phyloP scores from a whole-genome alignment of 1,140 invertebrate species.

The Teleopsis dalmanni region DNA sequence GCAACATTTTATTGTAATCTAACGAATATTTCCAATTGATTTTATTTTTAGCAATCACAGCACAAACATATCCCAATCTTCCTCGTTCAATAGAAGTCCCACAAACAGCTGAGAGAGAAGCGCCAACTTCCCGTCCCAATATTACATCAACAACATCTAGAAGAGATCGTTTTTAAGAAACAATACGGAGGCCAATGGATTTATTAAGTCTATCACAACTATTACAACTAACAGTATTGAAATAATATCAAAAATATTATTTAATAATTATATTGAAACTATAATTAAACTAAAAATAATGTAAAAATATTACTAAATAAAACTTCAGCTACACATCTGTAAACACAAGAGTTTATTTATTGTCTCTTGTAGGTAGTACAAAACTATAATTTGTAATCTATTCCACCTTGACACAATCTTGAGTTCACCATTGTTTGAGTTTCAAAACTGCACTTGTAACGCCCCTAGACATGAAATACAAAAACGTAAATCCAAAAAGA shows the following conservation, averaged over 20 bases:
- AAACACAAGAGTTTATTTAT: no score
- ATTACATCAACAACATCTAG: neutral
- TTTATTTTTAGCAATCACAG: slow-evolving; percentile 27
- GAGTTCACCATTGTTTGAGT: no score
- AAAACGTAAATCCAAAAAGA: no score
- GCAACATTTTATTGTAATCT: neutral
- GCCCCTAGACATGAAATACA: no score
- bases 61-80: slow-evolving; percentile 33
- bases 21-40: slow-evolving; percentile 1
- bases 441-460: no score
- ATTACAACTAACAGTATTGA: neutral
- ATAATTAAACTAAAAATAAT: neutral
- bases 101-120: slow-evolving; percentile 14
- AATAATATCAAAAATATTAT: neutral
- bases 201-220: no score
- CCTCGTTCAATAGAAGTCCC: slow-evolving; percentile 40
- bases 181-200: no score
- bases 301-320: neutral
- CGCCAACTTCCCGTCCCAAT: no score
- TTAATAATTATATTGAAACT: neutral
- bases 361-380: no score
- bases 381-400: no score
- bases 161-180: neutral
- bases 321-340: no score
- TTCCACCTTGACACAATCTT: no score